Base-by-base conservation (phyloP, 2,888 invertebrate species). In the Ophion ellenae region DNA sequence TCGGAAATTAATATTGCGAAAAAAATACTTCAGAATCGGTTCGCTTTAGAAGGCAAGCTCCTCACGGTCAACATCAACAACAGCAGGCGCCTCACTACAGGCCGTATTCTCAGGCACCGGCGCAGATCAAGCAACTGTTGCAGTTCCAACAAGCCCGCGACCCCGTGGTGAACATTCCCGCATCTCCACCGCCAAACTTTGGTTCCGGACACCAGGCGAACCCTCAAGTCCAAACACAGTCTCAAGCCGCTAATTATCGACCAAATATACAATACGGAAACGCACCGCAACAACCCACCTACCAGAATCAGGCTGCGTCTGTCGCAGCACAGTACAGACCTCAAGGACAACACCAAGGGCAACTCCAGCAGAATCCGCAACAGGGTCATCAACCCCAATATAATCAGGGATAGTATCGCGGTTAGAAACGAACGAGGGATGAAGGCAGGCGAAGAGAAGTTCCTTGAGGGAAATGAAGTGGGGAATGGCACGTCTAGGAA, bases 91-190 rank as follows among this genome's bases (percentile, higher is more conserved):
- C 89, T 17, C 91, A 88, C 57, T 92, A 93, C 59, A 88, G 90
- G 47, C 90, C 91, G 1, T 87, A 90, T 45, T 90, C 91, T 20
- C 92, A 93, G 32, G 93, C 92, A 0, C 93, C 93, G 2, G 77
- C 89, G 2, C 89, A 91, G 17, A 92, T 94, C 32, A 90, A 92
- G 79, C 91, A 93, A 71, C 87, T 94, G 28, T 79, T 93, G n/a
- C 90, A 92, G 9, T 87, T 89, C 3, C 93, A 93, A 80, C 90
- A 91, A 66, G 90, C 90, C 7, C 91, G 92, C 2, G 90, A 92
- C 10, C 93, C 94, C 0, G 79, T 93, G n/a, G 90, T 92, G 1
- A 90, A 92, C 24, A 87, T 94, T 73, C 93, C 92, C 0, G 45
- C 89, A 0, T 91, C 91, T 59, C 89, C 90, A 11, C 84, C 88